Evolutionary conservation across 2,113 vertebrate species (phyloP).

Genomic region (Semnornis frantzii): DNA sequence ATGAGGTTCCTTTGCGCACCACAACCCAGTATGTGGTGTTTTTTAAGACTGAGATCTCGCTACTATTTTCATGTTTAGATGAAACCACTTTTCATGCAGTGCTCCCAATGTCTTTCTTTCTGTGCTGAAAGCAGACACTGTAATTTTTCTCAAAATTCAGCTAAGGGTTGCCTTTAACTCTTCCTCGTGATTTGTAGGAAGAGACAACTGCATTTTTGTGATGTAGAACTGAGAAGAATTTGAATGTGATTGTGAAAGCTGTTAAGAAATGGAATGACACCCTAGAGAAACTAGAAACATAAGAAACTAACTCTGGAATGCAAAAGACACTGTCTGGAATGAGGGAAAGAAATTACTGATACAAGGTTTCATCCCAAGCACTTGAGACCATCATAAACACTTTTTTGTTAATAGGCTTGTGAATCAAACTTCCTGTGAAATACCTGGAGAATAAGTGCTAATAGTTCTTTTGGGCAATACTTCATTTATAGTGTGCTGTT

Average conservation of each 20-base stretch:
- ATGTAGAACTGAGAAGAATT: neutral
- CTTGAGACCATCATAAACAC: neutral
- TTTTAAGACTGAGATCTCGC: neutral
- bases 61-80: neutral
- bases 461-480: neutral
- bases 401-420: neutral
- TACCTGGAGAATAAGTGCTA: neutral
- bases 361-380: neutral
- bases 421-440: neutral
- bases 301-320: neutral
- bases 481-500: neutral
- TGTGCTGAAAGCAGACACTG: neutral
- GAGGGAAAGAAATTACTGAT: neutral
- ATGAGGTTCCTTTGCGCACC: neutral
- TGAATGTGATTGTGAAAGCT: neutral
- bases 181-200: neutral
- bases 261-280: neutral
- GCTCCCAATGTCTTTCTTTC: neutral
- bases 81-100: neutral
- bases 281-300: neutral
- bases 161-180: neutral
- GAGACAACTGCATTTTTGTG: neutral
- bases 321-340: neutral
- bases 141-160: neutral
- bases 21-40: neutral